phyloP scores from a whole-genome alignment of 30 jellyfish, hydroid and myxozoan genomes.

The Hydractinia echinata region DNA sequence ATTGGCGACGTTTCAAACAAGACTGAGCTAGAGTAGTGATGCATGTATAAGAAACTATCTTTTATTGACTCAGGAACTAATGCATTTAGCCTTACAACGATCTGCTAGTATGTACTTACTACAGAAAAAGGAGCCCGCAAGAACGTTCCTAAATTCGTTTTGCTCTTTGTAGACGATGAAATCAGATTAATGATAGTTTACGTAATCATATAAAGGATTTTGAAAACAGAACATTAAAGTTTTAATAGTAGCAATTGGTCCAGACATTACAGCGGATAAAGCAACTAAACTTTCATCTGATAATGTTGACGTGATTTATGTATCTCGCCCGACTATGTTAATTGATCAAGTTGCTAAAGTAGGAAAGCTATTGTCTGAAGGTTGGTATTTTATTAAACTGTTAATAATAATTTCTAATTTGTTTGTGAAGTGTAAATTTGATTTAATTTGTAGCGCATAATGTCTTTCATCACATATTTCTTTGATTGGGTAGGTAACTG shows the following conservation, averaged over 20 bases:
- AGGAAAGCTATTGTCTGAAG: too few relatives aligned
- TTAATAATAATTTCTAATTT: too few relatives aligned
- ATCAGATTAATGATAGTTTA: background rate
- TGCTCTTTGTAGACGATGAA: conserved; percentile 38
- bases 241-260: background rate
- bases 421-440: too few relatives aligned
- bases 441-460: too few relatives aligned
- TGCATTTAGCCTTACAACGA: background rate
- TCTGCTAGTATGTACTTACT: conserved; percentile 18
- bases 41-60: background rate
- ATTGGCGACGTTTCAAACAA: conserved; percentile 24
- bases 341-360: too few relatives aligned
- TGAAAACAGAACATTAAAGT: background rate
- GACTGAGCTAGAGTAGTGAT: too few relatives aligned
- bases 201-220: background rate
- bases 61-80: background rate
- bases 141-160: conserved; percentile 43
- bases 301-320: too few relatives aligned
- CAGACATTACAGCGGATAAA: background rate
- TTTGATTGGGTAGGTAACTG: too few relatives aligned
- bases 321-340: too few relatives aligned
- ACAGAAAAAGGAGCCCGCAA: conserved; percentile 46
- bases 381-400: too few relatives aligned
- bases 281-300: too few relatives aligned
- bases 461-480: too few relatives aligned